Percentiles rank a stretch among this genome's conserved stretches.
These are phyloP conservation scores for Poeciliopsis paucimaculata DNA, from an alignment of 2,797 vertebrate species.

Conservation along the genomic window DNA sequence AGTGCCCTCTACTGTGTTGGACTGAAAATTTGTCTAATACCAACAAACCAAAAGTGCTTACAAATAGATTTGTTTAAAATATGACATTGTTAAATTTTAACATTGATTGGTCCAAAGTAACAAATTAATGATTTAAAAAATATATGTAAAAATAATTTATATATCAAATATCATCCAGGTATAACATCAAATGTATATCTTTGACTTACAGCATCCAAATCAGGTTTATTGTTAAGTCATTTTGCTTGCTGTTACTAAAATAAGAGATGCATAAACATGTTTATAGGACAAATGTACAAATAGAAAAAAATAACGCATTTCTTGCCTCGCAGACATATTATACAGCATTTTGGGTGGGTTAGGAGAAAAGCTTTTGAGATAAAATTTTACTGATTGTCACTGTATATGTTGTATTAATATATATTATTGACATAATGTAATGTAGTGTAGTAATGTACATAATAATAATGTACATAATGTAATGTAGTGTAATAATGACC, in stretches of 20 bases:
- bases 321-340: background rate
- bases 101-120: background rate
- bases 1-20: conserved; percentile 45
- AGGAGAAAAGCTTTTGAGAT: background rate
- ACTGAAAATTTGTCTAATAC: background rate
- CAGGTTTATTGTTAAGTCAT: background rate
- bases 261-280: background rate
- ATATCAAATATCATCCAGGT: background rate
- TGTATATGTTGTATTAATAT: background rate
- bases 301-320: background rate
- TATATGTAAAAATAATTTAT: background rate
- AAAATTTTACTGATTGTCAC: background rate
- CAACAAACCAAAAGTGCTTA: background rate
- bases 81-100: background rate
- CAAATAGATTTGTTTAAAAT: background rate
- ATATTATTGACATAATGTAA: background rate
- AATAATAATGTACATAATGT: too few species aligned
- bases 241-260: background rate
- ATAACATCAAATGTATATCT: background rate
- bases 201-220: background rate
- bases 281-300: background rate
- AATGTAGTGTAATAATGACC: too few species aligned
- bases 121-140: background rate
- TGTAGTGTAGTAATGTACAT: too few species aligned
- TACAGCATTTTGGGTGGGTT: background rate